phyloP scores from a whole-genome alignment of 2,888 invertebrate genomes.

The Muscina levida region DNA sequence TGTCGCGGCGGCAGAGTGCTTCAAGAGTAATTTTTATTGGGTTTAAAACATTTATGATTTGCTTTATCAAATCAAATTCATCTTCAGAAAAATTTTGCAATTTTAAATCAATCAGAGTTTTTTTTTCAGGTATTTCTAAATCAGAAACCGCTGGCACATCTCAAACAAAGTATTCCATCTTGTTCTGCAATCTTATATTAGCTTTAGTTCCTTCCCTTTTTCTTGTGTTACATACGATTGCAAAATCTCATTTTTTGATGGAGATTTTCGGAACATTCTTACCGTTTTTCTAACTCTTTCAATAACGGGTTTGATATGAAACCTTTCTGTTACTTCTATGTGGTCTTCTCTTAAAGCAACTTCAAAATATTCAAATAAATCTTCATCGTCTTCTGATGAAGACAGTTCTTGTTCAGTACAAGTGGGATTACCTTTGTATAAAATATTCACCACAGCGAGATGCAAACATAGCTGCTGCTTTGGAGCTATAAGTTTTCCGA shows the following conservation, averaged over 20 bases:
- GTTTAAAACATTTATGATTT: conserved; percentile 6
- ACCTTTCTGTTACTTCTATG: not conserved
- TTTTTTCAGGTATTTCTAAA: not conserved
- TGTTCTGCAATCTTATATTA: too few relatives aligned
- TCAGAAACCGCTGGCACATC: conserved; percentile 18
- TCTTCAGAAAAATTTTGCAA: not conserved
- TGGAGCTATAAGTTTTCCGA: too few relatives aligned
- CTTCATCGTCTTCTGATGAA: too few relatives aligned
- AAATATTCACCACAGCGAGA: too few relatives aligned
- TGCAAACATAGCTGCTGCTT: too few relatives aligned
- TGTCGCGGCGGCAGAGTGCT: not conserved
- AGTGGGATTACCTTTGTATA: too few relatives aligned
- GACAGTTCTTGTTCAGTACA: too few relatives aligned
- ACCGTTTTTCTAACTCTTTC: conserved; percentile 14
- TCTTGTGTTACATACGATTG: conserved; percentile 20
- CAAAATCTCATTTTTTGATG: conserved; percentile 22
- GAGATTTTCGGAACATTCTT: conserved; percentile 12
- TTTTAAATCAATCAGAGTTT: not conserved
- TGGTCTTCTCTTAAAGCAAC: too few relatives aligned
- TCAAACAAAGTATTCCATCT: conserved; percentile 26
- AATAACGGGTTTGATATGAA: not conserved
- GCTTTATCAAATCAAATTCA: not conserved
- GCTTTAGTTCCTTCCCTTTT: not conserved
- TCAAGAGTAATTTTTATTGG: conserved; percentile 16
- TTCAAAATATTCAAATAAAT: too few relatives aligned